Percentiles rank a stretch among this genome's conserved stretches.
Evolutionary conservation across 2,113 vertebrate species (phyloP).

Genomic region (Pristiophorus japonicus): DNA sequence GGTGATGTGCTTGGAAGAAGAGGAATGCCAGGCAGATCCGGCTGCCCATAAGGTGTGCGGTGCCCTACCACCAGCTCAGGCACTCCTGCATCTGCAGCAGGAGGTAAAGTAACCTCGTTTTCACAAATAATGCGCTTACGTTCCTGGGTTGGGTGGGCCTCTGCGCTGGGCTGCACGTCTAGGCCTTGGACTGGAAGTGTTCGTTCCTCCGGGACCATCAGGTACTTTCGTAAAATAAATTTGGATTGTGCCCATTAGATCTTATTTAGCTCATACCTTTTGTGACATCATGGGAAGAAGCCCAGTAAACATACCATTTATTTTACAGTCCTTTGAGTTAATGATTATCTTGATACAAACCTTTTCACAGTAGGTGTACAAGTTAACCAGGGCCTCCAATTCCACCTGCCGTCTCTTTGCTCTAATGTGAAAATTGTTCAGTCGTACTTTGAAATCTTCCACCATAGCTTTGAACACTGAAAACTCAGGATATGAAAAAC

Average conservation of each 20-base stretch:
- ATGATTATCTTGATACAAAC: constrained; percentile 51
- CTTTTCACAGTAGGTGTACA: constrained; percentile 69
- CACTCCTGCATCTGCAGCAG: background rate
- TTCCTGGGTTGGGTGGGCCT: no score
- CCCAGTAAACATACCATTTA: background rate
- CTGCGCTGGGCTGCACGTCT: no score
- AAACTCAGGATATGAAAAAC: constrained; percentile 49
- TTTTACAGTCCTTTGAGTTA: background rate
- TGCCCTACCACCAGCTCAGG: background rate
- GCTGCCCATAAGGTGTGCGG: background rate
- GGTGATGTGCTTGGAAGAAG: background rate
- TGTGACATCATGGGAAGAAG: background rate
- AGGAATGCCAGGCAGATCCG: background rate
- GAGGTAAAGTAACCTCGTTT: background rate
- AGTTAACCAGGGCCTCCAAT: constrained; percentile 55
- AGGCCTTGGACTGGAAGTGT: no score
- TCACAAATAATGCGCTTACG: background rate
- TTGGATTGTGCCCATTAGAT: no score
- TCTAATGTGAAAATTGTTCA: constrained; percentile 67
- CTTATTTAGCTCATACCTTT: background rate
- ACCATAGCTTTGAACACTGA: constrained; percentile 57
- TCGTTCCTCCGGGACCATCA: no score
- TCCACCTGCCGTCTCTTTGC: constrained; percentile 64
- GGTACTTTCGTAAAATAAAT: no score
- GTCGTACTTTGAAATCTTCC: constrained; percentile 64